These are phyloP conservation scores for Timema cristinae DNA, from an alignment of 2,888 invertebrate species.

Conservation along the genomic window DNA sequence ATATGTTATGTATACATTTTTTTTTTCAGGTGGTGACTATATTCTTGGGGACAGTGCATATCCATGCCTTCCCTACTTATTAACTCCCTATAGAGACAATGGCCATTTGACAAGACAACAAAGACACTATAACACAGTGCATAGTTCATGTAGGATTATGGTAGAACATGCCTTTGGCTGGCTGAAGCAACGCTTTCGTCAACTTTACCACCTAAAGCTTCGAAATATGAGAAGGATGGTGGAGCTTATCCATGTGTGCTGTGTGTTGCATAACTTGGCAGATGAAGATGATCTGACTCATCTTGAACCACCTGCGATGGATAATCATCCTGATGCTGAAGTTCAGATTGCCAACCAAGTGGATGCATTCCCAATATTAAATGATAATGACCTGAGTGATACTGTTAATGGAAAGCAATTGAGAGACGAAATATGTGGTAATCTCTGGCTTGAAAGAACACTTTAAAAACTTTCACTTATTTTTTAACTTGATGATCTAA, in stretches of 20 bases:
- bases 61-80: slow-evolving; percentile 29
- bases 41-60: slow-evolving; percentile 34
- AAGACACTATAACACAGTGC: slow-evolving; percentile 17
- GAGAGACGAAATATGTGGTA: not conserved
- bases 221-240: slow-evolving; percentile 1
- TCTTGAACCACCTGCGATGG: not conserved
- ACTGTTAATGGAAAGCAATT: not conserved
- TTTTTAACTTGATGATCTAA: too few species aligned
- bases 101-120: slow-evolving; percentile 25
- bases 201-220: slow-evolving; percentile 3
- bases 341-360: not conserved
- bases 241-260: not conserved
- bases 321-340: not conserved
- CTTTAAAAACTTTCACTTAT: too few species aligned
- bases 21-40: slow-evolving; percentile 19
- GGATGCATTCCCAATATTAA: not conserved
- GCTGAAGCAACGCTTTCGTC: not conserved
- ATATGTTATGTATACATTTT: not conserved
- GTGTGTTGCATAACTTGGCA: slow-evolving; percentile 6
- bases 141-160: not conserved
- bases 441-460: not conserved
- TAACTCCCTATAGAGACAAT: slow-evolving; percentile 31
- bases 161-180: slow-evolving; percentile 3
- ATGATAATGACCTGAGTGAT: not conserved
- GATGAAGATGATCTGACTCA: not conserved